phyloP scores from a whole-genome alignment of 2,797 vertebrate genomes.

The Chaetodon trifasciatus region DNA sequence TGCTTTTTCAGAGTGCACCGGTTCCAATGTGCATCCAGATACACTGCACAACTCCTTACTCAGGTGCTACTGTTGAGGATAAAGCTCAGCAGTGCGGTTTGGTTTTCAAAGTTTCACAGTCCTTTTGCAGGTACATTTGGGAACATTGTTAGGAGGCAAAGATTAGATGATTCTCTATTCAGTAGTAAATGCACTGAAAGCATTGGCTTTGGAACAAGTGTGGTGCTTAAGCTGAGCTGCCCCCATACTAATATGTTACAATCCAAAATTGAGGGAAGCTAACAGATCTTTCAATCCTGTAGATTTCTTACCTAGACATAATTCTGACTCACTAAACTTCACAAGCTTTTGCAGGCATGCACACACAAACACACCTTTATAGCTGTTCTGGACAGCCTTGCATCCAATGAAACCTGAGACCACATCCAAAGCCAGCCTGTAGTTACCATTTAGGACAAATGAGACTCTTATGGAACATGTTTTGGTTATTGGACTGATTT shows the following conservation, averaged over 20 bases:
- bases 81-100: slow-evolving; percentile 15
- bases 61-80: slow-evolving; percentile 28
- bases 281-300: neutral
- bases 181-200: neutral
- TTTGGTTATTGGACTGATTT: neutral
- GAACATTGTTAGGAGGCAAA: slow-evolving; percentile 26
- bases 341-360: neutral
- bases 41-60: slow-evolving; percentile 23
- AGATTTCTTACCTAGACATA: slow-evolving; percentile 1
- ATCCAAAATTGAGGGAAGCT: slow-evolving; percentile 14
- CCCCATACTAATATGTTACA: slow-evolving; percentile 5
- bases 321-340: slow-evolving; percentile 11
- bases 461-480: neutral
- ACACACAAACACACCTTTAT: neutral
- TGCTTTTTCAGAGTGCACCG: slow-evolving; percentile 43
- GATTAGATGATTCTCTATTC: slow-evolving; percentile 14
- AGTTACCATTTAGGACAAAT: neutral
- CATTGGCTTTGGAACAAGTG: slow-evolving; percentile 6
- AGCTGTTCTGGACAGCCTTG: neutral
- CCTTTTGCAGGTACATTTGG: slow-evolving; percentile 32
- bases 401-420: neutral
- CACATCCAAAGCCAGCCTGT: neutral
- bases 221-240: neutral
- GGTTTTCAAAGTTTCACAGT: slow-evolving; percentile 44
- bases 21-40: slow-evolving; percentile 33